These are phyloP conservation scores for Dynastes hyllus DNA, from an alignment of 2,888 invertebrate genomes.

Conservation along the genomic window DNA sequence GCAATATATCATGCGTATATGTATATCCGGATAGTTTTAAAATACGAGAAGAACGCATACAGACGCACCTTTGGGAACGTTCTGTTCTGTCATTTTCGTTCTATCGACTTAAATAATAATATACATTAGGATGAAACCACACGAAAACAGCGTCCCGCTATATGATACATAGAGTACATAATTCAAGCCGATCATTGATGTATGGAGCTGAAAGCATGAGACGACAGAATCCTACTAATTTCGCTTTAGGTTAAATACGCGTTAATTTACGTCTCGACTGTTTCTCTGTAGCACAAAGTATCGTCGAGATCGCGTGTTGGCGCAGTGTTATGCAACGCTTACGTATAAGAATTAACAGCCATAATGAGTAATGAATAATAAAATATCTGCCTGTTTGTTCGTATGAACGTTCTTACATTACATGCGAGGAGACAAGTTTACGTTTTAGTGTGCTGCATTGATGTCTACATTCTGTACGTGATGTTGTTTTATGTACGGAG, in stretches of 20 bases:
- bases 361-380: too few species aligned
- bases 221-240: slow-evolving; percentile 14
- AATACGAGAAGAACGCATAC: too few species aligned
- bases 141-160: slow-evolving; percentile 10
- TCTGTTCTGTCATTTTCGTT: neutral
- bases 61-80: too few species aligned
- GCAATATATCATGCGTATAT: neutral
- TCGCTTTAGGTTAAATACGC: slow-evolving; percentile 34
- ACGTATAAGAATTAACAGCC: neutral
- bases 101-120: neutral
- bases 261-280: slow-evolving; percentile 18
- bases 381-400: too few species aligned
- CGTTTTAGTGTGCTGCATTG: too few species aligned
- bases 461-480: too few species aligned
- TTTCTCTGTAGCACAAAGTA: slow-evolving; percentile 5
- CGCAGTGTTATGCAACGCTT: neutral
- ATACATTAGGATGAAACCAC: neutral
- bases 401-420: too few species aligned
- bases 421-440: too few species aligned
- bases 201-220: slow-evolving; percentile 4
- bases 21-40: slow-evolving; percentile 20
- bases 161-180: neutral
- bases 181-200: slow-evolving; percentile 6
- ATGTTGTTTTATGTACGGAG: too few species aligned
- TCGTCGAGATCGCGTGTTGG: neutral